Percentiles rank a stretch among this genome's conserved stretches.
These are phyloP conservation scores for Ips typographus DNA, from an alignment of 1,140 invertebrate genomes.

Conservation along the genomic window DNA sequence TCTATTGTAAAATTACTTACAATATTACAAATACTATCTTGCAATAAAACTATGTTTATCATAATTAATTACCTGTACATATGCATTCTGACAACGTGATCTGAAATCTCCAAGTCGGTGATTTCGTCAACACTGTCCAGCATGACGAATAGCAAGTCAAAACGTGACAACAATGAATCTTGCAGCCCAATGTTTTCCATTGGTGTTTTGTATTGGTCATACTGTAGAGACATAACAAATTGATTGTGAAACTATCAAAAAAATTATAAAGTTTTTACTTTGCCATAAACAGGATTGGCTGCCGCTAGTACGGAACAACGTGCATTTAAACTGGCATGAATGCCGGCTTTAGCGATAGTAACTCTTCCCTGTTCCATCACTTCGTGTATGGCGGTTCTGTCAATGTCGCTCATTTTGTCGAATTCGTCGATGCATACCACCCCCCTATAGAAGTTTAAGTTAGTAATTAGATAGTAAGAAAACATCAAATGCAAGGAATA, in stretches of 20 bases:
- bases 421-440: constrained; percentile 99
- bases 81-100: constrained; percentile 98
- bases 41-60: neutral
- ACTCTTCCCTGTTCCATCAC: constrained; percentile 96
- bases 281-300: constrained; percentile 99
- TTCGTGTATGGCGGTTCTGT: constrained; percentile 98
- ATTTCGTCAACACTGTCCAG: constrained; percentile 90
- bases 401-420: constrained; percentile 99
- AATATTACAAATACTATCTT: neutral
- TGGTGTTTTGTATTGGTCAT: constrained; percentile 98
- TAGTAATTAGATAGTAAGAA: neutral
- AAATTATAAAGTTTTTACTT: constrained; percentile 57
- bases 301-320: constrained; percentile 97
- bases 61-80: constrained; percentile 68
- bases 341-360: constrained; percentile 98
- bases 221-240: constrained; percentile 61
- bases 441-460: constrained; percentile 55
- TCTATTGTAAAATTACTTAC: constrained; percentile 51
- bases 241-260: neutral
- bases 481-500: neutral
- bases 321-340: constrained; percentile 97
- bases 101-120: constrained; percentile 87
- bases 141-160: constrained; percentile 98
- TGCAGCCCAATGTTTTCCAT: constrained; percentile 99
- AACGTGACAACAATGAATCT: constrained; percentile 97